Percentiles rank a stretch among this genome's conserved stretches.
Conservation (phyloP, 2,888 invertebrate species). For the Cyrtodaria siliqua region DNA sequence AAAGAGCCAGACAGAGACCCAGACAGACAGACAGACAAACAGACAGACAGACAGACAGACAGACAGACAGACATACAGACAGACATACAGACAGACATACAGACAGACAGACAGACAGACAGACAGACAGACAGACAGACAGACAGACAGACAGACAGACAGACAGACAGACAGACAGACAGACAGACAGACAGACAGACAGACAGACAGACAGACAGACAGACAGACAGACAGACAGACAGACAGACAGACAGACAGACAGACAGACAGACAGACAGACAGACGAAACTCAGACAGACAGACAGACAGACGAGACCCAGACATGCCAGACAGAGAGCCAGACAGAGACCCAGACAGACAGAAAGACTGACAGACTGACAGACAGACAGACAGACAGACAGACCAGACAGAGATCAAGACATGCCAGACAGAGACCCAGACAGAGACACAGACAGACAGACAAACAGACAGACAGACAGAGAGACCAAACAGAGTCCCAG, state of each 20-base stretch:
- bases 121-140: conserved; percentile 5
- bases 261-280: conserved; percentile 9
- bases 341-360: conserved; percentile 18
- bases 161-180: conserved; percentile 11
- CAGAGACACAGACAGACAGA: conserved; percentile 27
- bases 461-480: conserved; percentile 27
- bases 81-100: background rate
- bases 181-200: conserved; percentile 11
- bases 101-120: conserved; percentile 6
- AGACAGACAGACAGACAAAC: no score
- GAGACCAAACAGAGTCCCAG: conserved; percentile 14
- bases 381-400: conserved; percentile 29
- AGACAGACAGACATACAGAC: no score
- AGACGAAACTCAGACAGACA: background rate
- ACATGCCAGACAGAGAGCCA: conserved; percentile 25
- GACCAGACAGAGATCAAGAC: conserved; percentile 22
- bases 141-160: conserved; percentile 11
- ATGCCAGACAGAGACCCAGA: conserved; percentile 23
- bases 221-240: conserved; percentile 2
- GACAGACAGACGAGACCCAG: conserved; percentile 18
- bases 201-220: conserved; percentile 6
- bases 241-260: conserved; percentile 5
- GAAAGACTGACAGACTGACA: conserved; percentile 24
- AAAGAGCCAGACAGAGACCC: no score
- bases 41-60: no score